These are phyloP conservation scores for Pomatorhinus ruficollis DNA, from an alignment of 2,113 vertebrate species.

Conservation along the genomic window DNA sequence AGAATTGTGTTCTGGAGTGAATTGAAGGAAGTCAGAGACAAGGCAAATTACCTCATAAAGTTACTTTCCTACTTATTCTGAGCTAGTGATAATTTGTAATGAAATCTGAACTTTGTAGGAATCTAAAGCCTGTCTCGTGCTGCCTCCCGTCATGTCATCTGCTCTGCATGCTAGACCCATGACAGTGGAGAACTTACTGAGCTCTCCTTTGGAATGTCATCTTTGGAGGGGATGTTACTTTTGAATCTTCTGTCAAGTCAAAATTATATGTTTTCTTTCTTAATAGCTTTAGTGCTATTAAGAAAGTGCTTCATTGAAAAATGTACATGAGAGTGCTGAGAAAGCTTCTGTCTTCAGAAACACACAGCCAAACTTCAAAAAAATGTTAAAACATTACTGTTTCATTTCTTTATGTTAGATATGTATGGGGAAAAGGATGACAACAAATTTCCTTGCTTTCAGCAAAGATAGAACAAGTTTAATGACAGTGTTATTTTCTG, in stretches of 20 bases:
- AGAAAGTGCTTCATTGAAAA: not conserved
- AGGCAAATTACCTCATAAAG: not conserved
- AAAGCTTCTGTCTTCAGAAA: not conserved
- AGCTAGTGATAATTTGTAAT: not conserved
- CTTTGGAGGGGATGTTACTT: not conserved
- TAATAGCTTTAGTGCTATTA: not conserved
- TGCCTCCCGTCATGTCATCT: rapidly evolving
- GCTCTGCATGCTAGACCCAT: not conserved
- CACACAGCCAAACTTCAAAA: not conserved
- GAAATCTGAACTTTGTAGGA: not conserved
- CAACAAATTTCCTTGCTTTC: not conserved
- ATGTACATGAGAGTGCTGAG: not conserved
- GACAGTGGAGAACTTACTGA: not conserved
- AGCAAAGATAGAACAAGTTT: not conserved
- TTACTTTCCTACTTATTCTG: not conserved
- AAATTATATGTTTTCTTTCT: not conserved
- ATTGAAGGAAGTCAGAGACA: not conserved
- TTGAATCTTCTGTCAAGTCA: not conserved
- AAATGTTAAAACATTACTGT: not conserved
- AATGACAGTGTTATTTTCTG: not conserved
- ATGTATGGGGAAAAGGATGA: not conserved
- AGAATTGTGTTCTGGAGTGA: not conserved
- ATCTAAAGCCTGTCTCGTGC: not conserved
- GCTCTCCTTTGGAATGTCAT: not conserved
- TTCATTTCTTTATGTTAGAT: not conserved